phyloP scores from a whole-genome alignment of 2,797 vertebrate species.

The Amblyraja radiata region DNA sequence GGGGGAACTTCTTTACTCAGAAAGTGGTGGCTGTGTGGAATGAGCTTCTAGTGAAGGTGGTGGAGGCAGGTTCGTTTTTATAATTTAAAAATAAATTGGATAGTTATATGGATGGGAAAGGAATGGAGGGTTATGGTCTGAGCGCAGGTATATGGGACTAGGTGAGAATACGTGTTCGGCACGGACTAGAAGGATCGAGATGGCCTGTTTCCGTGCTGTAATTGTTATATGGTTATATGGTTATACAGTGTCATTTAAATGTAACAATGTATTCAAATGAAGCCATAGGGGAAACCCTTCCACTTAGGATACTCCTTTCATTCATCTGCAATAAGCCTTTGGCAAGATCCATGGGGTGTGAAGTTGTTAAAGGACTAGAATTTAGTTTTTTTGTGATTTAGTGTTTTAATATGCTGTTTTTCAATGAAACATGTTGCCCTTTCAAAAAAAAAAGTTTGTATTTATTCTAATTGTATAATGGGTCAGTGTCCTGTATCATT shows the following conservation, averaged over 20 bases:
- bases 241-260: neutral
- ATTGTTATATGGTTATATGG: too few relatives aligned
- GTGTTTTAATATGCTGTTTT: neutral
- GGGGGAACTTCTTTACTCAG: too few relatives aligned
- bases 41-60: too few relatives aligned
- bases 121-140: too few relatives aligned
- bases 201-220: too few relatives aligned
- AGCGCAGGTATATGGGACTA: too few relatives aligned
- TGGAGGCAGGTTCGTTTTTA: too few relatives aligned
- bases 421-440: neutral
- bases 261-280: conserved; percentile 16
- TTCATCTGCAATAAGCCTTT: neutral
- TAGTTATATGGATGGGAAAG: too few relatives aligned
- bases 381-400: neutral
- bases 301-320: neutral
- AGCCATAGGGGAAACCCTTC: neutral
- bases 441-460: neutral
- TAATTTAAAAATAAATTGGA: too few relatives aligned
- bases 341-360: neutral
- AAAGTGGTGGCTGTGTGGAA: too few relatives aligned
- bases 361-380: neutral
- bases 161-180: too few relatives aligned
- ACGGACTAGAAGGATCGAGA: too few relatives aligned
- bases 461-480: neutral
- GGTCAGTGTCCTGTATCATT: neutral